Conservation (phyloP, 1,140 invertebrate species). For the Dufourea novaeangliae region DNA sequence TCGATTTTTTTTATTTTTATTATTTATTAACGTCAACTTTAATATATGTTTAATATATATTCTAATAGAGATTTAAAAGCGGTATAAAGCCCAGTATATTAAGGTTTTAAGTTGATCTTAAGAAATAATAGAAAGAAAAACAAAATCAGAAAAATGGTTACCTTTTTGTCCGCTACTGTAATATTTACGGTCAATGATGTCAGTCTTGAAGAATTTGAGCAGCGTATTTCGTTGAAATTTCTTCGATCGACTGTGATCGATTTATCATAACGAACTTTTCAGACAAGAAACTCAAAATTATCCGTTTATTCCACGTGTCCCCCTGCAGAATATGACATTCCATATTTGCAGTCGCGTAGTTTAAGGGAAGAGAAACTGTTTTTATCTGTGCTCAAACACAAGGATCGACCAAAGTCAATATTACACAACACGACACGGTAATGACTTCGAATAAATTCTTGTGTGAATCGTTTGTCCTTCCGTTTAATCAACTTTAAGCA, state of each 20-base stretch:
- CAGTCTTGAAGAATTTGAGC: no score
- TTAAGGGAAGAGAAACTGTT: conserved; percentile 23
- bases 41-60: no score
- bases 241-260: neutral
- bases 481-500: conserved; percentile 22
- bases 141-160: no score
- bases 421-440: neutral
- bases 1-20: no score
- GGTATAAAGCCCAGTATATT: no score
- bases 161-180: no score
- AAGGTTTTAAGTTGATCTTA: no score
- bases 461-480: conserved; percentile 21
- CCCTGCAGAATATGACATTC: neutral
- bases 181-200: neutral
- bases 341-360: conserved; percentile 3
- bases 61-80: no score
- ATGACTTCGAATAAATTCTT: conserved; percentile 16
- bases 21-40: no score
- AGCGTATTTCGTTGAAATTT: neutral
- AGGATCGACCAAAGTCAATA: conserved; percentile 34
- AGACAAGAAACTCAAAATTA: neutral
- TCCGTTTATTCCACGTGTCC: neutral
- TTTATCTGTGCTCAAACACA: conserved; percentile 29
- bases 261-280: neutral
- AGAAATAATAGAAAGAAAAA: no score